These are phyloP conservation scores for Tipula unca DNA, from an alignment of 2,888 invertebrate species.

Conservation along the genomic window DNA sequence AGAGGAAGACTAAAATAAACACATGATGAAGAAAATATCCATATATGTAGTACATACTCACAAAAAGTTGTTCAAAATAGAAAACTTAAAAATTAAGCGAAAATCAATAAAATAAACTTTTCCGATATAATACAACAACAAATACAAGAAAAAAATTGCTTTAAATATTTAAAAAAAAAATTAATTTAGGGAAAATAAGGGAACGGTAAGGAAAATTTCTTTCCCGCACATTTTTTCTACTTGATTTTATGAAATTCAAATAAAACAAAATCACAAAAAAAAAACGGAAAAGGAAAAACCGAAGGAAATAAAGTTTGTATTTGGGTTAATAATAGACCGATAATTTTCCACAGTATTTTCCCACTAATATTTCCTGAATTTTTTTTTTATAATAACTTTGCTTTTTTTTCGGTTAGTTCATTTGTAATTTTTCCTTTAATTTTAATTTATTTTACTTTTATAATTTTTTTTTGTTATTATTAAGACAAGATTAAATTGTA, in stretches of 20 bases:
- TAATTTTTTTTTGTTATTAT: background rate
- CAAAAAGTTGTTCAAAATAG: background rate
- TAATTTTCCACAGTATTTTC: background rate
- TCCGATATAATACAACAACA: background rate
- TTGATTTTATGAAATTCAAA: background rate
- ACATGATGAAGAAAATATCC: too few relatives aligned
- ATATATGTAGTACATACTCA: too few relatives aligned
- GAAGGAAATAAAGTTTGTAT: background rate
- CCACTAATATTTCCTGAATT: background rate
- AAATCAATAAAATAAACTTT: background rate
- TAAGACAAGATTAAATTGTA: background rate
- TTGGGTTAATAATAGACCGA: constrained; percentile 1
- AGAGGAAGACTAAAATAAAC: too few relatives aligned
- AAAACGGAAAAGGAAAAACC: background rate
- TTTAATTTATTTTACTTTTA: background rate
- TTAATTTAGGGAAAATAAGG: background rate
- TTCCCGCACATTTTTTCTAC: background rate
- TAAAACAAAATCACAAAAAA: background rate
- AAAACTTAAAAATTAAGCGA: background rate
- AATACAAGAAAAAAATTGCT: background rate
- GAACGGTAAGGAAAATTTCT: background rate
- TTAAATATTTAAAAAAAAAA: background rate
- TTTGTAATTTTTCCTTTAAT: background rate
- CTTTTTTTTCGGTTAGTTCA: background rate
- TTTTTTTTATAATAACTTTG: background rate